Evolutionary conservation across 1,140 invertebrate species (phyloP), one percentile per base, ranked within the genome.

Genomic region (Drosophila subobscura): DNA sequence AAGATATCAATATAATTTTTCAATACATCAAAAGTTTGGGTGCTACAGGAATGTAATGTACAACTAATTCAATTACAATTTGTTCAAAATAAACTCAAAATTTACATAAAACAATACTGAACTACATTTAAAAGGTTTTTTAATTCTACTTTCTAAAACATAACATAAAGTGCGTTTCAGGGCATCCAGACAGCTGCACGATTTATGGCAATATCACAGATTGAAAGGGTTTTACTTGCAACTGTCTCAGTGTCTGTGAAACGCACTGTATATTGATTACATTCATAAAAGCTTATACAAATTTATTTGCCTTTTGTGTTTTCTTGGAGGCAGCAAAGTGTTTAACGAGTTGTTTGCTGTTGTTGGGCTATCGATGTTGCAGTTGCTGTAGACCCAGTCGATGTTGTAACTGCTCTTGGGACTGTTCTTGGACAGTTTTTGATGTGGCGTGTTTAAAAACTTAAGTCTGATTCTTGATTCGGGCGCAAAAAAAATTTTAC

Each of bases 401-500:
- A 37, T 55, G 42, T 41, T 54, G 63, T 67, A 16, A 72, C 27
- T 10, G 29, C 29, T 22, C 14, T 37, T 37, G 65, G 50, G 44
- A 40, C 52, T 41, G 56, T 14, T 72, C 52, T 20, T 55, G 46
- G 47, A 51, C 40, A 45, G 41, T 72, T 54, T 63, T 60, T 65
- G 40, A 42, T 46, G 58, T 64, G 29, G n/a, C 49, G 29, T 47
- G 29, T 64, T 25, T 58, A 61, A 53, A 54, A 27, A 42, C 37
- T 33, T 72, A 12, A 37, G 33, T 54, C 49, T 37, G 29, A 70
- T 57, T 45, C 54, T 41, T 22, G 22, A 68, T 51, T 63, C 10
- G 68, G 52, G 25, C 29, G 33, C 25, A 16, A 53, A 77, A 83
- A 63, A 37, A 47, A 73, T 72, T 72, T 79, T 71, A 75, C 71